Conservation (phyloP, 2,113 vertebrate genomes). For the Callorhinus ursinus region DNA sequence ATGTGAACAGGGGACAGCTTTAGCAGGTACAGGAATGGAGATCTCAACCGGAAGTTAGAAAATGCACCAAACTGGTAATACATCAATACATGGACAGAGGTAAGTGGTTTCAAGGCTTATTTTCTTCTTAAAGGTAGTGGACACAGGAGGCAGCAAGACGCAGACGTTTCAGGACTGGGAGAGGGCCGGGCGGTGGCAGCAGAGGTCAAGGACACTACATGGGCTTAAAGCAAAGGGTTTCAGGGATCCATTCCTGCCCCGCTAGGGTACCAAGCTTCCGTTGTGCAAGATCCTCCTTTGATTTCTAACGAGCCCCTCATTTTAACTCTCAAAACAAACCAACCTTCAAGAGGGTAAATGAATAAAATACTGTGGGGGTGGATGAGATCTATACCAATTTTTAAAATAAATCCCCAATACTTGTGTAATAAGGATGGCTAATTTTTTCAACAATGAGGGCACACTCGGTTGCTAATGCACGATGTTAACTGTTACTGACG, state of each 20-base stretch:
- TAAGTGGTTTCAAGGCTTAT: background rate
- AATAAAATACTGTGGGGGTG: background rate
- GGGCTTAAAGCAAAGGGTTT: accelerated
- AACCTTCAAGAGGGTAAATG: background rate
- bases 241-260: background rate
- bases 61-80: background rate
- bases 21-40: background rate
- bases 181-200: accelerated
- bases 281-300: background rate
- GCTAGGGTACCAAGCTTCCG: background rate
- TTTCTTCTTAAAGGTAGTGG: background rate
- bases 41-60: background rate
- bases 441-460: background rate
- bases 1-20: background rate
- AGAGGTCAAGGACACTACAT: background rate
- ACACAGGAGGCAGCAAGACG: background rate
- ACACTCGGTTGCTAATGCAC: background rate
- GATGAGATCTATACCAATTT: background rate
- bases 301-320: background rate
- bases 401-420: background rate
- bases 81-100: accelerated
- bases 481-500: accelerated
- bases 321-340: background rate
- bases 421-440: background rate
- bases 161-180: background rate